These are phyloP conservation scores for Intellagama lesueurii DNA, from an alignment of 2,797 vertebrate species.

Conservation along the genomic window DNA sequence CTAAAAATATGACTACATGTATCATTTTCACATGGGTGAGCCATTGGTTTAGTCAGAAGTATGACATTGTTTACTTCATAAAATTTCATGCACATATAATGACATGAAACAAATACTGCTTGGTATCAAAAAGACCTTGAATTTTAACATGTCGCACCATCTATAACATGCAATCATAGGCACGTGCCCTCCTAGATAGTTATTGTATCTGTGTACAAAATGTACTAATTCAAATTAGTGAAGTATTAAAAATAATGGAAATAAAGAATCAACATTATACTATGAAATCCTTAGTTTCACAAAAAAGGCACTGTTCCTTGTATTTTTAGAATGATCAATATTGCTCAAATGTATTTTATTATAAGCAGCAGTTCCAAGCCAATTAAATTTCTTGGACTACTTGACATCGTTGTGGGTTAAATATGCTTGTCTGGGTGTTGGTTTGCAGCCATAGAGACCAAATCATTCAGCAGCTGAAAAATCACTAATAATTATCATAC, in stretches of 20 bases:
- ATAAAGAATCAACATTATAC: neutral
- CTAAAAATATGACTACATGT: neutral
- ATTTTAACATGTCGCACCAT: neutral
- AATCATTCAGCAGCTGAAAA: neutral
- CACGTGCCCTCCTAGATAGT: neutral
- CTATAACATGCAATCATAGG: neutral
- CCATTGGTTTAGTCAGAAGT: neutral
- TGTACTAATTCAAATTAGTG: neutral
- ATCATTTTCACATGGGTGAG: no score
- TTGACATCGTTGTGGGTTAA: neutral
- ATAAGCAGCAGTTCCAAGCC: neutral
- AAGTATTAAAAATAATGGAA: neutral
- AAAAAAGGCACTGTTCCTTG: neutral
- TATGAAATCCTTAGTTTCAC: neutral
- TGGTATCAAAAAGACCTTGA: neutral
- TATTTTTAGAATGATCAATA: neutral
- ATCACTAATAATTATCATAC: neutral
- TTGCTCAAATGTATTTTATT: neutral
- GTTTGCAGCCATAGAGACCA: neutral
- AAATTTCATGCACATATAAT: neutral
- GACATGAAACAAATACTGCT: neutral
- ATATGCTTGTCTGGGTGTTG: neutral
- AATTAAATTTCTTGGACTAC: neutral
- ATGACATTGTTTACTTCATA: neutral
- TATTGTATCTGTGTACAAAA: neutral